Conservation (phyloP, 2,888 invertebrate species). For the Philereme vetulata region DNA sequence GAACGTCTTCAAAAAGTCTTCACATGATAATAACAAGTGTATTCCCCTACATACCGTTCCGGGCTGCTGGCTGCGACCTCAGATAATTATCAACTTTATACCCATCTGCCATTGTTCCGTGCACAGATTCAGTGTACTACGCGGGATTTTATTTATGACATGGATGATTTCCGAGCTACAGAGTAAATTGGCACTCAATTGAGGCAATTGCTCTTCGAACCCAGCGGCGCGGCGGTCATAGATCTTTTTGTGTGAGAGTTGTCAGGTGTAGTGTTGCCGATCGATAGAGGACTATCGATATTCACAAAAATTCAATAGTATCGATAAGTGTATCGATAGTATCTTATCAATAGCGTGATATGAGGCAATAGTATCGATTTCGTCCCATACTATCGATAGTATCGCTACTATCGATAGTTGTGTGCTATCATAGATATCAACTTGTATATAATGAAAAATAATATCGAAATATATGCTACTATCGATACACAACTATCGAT, state of each 20-base stretch:
- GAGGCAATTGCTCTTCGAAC: conserved; percentile 46
- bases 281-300: no score
- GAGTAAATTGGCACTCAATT: conserved; percentile 42
- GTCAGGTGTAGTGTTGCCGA: no score
- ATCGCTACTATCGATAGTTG: no score
- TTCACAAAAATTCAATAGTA: no score
- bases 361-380: no score
- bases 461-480: no score
- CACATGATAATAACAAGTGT: conserved; percentile 78
- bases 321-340: no score
- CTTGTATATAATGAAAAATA: no score
- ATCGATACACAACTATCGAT: no score
- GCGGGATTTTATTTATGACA: conserved; percentile 62
- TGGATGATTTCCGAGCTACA: conserved; percentile 28
- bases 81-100: conserved; percentile 79
- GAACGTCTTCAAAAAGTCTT: conserved; percentile 81
- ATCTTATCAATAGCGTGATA: no score
- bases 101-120: conserved; percentile 73
- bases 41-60: conserved; percentile 79
- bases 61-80: conserved; percentile 72
- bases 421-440: no score
- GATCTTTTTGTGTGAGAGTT: conserved; percentile 7
- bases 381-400: no score
- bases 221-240: conserved; percentile 11
- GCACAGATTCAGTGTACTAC: conserved; percentile 64